A percentile compares a stretch with the other conserved stretches of the same genome.
Conservation (phyloP, 2,797 vertebrate genomes). For the Pitangus sulphuratus region DNA sequence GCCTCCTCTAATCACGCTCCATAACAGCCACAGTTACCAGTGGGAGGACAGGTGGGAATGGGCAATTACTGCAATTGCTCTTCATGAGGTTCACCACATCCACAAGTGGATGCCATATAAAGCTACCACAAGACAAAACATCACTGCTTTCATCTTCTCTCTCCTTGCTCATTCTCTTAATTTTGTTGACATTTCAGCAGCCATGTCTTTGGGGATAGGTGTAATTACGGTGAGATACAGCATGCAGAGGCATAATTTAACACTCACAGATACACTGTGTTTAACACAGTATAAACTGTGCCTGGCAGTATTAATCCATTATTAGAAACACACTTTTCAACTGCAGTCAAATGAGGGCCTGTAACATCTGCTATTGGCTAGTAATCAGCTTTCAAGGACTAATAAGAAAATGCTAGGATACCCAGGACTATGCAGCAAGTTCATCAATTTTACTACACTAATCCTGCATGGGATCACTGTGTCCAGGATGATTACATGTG, state of each 20-base stretch:
- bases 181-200: slow-evolving; percentile 1
- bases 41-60: background rate
- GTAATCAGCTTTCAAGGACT: background rate
- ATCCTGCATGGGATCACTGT: background rate
- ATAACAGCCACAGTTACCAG: background rate
- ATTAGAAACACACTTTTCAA: background rate
- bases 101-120: background rate
- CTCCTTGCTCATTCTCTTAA: background rate
- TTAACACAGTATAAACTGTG: background rate
- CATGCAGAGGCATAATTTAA: background rate
- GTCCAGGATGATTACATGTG: background rate
- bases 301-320: background rate
- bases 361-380: background rate
- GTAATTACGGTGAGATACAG: background rate
- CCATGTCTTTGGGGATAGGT: background rate
- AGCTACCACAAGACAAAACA: background rate
- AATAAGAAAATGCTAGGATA: background rate
- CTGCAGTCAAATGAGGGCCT: background rate
- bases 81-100: background rate
- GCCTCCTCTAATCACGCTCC: background rate
- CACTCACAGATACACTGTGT: background rate
- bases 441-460: background rate
- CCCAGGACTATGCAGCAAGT: background rate
- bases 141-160: background rate
- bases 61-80: slow-evolving; percentile 8